Evolutionary conservation across 2,113 vertebrate species (phyloP).

Genomic region (Clarias batrachus): DNA sequence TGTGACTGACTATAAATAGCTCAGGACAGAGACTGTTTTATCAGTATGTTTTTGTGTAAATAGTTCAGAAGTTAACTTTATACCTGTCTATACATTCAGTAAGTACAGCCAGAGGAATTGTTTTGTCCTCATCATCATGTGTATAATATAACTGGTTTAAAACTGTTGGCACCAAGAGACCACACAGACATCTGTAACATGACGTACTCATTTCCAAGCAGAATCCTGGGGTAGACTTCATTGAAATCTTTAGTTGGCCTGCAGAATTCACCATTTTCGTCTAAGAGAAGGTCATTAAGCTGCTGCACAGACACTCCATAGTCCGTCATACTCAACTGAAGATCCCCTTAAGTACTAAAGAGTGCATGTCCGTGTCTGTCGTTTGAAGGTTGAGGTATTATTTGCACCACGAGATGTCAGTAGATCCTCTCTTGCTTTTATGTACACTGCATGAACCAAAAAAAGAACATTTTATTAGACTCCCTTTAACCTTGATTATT

Average conservation of each 20-base stretch:
- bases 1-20: background rate
- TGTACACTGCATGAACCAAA: background rate
- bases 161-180: background rate
- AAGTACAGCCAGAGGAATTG: background rate
- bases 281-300: slow-evolving; percentile 87
- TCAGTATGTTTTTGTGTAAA: background rate
- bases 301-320: slow-evolving; percentile 84
- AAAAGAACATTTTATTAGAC: too few species aligned
- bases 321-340: slow-evolving; percentile 68
- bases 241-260: slow-evolving; percentile 84
- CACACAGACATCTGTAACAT: background rate
- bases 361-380: background rate
- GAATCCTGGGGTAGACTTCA: slow-evolving; percentile 84
- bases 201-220: slow-evolving; percentile 89
- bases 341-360: background rate
- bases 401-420: slow-evolving; percentile 25
- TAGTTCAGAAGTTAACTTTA: too few species aligned
- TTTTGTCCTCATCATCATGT: background rate
- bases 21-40: background rate
- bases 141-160: background rate
- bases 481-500: too few species aligned
- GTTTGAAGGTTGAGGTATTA: background rate
- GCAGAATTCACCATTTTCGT: slow-evolving; percentile 84
- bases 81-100: background rate
- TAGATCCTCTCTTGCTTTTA: background rate